A percentile compares a stretch with the other conserved stretches of the same genome.
These are phyloP conservation scores for Glomeris maerens DNA, from an alignment of 1,140 invertebrate genomes.

Conservation along the genomic window DNA sequence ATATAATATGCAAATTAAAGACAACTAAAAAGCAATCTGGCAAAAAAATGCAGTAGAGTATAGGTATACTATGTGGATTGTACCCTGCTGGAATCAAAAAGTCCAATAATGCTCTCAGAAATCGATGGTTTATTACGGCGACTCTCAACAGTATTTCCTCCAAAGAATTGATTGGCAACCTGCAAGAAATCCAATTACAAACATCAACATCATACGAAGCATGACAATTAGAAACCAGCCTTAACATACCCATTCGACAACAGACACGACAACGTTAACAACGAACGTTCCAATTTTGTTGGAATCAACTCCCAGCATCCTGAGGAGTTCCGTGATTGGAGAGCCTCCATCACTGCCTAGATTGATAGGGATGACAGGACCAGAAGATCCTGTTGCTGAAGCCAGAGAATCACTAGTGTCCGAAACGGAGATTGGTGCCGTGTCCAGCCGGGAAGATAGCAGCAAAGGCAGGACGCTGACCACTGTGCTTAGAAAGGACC, in stretches of 20 bases:
- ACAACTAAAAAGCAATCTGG: too few relatives aligned
- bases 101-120: too few relatives aligned
- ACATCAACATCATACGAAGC: neutral
- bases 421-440: neutral
- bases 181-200: neutral
- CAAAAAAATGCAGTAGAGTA: too few relatives aligned
- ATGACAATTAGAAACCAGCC: neutral
- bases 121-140: too few relatives aligned
- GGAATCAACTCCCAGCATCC: constrained; percentile 53
- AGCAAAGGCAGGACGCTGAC: neutral
- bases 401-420: too few relatives aligned
- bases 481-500: neutral
- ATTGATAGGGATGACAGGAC: too few relatives aligned
- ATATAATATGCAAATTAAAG: too few relatives aligned
- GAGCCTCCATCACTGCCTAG: too few relatives aligned
- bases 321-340: constrained; percentile 42
- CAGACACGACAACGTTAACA: constrained; percentile 60
- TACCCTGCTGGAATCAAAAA: too few relatives aligned
- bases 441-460: neutral
- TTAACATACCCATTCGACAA: constrained; percentile 56
- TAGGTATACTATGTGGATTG: too few relatives aligned
- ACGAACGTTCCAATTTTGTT: constrained; percentile 59
- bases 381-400: too few relatives aligned
- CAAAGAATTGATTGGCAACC: constrained; percentile 5
- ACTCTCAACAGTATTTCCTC: constrained; percentile 1